Percentiles rank a stretch among this genome's conserved stretches.
These are phyloP conservation scores for Epizoanthus scotinus DNA, from an alignment of 92 coral and sea anemone genomes.

Conservation along the genomic window DNA sequence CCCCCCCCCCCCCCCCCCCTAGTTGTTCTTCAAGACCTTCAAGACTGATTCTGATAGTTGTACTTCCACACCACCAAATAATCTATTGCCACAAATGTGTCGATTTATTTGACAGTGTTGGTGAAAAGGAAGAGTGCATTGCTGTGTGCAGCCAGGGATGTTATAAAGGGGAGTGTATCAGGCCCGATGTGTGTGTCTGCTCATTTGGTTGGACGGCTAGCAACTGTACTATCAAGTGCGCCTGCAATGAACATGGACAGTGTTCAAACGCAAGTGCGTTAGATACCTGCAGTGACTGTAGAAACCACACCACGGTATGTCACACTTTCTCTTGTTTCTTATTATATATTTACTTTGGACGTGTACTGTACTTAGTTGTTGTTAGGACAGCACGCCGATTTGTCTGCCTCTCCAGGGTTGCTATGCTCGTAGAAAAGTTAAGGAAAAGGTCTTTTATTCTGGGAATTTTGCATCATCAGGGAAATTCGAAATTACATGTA, in stretches of 20 bases:
- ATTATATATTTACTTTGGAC: background rate
- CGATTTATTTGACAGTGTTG: constrained; percentile 10
- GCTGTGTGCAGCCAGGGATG: constrained; percentile 91
- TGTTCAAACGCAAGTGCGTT: constrained; percentile 73
- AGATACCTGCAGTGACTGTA: constrained; percentile 75
- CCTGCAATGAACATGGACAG: constrained; percentile 84
- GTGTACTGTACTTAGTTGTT: background rate
- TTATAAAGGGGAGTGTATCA: constrained; percentile 74
- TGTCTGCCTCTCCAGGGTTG: background rate
- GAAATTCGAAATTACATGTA: too few species aligned
- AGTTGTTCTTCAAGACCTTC: too few species aligned
- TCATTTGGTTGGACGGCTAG: constrained; percentile 86
- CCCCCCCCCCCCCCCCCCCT: too few species aligned
- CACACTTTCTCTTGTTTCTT: background rate
- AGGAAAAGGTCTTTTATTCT: background rate
- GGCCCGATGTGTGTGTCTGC: constrained; percentile 81
- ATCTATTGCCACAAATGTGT: too few species aligned
- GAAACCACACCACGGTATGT: constrained; percentile 81
- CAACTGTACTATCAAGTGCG: constrained; percentile 78
- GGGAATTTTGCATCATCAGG: too few species aligned
- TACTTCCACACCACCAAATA: too few species aligned
- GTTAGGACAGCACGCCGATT: background rate
- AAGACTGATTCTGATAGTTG: too few species aligned
- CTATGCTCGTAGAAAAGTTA: background rate
- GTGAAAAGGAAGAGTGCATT: constrained; percentile 59